A percentile compares a stretch with the other conserved stretches of the same genome.
Conservation (phyloP, 2,888 invertebrate genomes). For the Drosophila seclusa region DNA sequence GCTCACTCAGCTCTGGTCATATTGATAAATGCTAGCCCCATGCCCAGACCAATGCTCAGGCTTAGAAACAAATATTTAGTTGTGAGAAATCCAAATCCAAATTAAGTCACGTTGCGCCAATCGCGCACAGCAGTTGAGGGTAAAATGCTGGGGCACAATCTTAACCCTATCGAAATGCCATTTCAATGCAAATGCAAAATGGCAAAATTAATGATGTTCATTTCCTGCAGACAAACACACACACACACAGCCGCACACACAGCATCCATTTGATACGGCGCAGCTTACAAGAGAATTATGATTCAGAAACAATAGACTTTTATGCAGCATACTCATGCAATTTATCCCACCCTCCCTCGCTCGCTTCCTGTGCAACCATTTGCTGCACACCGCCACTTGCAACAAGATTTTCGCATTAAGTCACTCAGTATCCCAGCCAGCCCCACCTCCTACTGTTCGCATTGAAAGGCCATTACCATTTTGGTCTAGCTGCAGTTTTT, state of each 20-base stretch:
- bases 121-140: conserved; percentile 78
- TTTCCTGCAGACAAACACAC: conserved; percentile 60
- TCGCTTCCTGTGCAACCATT: conserved; percentile 49
- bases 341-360: background rate
- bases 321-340: conserved; percentile 48
- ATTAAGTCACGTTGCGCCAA: conserved; percentile 84
- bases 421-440: conserved; percentile 21
- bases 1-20: conserved; percentile 47
- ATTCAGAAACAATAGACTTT: conserved; percentile 81
- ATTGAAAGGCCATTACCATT: conserved; percentile 76
- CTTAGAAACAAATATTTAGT: conserved; percentile 69
- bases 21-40: conserved; percentile 71
- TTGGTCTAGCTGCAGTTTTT: conserved; percentile 71
- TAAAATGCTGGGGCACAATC: conserved; percentile 54
- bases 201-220: conserved; percentile 81
- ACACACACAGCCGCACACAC: background rate
- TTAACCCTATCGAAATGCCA: conserved; percentile 79
- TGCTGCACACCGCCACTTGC: conserved; percentile 66
- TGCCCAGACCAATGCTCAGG: background rate
- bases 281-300: conserved; percentile 80
- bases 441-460: conserved; percentile 33
- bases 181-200: conserved; percentile 81
- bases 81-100: conserved; percentile 77
- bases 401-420: conserved; percentile 80
- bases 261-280: conserved; percentile 37